These are phyloP conservation scores for Eucriotettix oculatus DNA, from an alignment of 2,888 invertebrate genomes.

Conservation along the genomic window DNA sequence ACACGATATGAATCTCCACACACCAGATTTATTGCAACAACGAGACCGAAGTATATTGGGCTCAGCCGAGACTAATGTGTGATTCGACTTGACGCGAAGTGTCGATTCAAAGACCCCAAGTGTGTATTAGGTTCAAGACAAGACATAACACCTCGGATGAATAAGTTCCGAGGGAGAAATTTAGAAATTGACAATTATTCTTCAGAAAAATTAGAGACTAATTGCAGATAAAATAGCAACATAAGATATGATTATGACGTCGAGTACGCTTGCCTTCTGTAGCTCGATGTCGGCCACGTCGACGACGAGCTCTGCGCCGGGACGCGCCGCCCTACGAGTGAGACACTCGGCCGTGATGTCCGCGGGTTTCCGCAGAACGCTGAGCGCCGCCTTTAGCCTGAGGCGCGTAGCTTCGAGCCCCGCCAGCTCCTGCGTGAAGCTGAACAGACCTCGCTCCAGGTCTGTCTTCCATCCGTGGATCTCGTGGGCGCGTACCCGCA, in stretches of 20 bases:
- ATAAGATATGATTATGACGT: neutral
- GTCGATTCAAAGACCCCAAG: no score
- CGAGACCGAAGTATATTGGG: no score
- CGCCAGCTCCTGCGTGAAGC: slow-evolving; percentile 52
- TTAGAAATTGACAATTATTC: no score
- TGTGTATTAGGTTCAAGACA: no score
- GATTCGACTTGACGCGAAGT: no score
- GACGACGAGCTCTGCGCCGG: slow-evolving; percentile 55
- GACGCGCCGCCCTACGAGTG: slow-evolving; percentile 47
- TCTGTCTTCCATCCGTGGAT: slow-evolving; percentile 61
- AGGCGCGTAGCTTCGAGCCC: slow-evolving; percentile 35
- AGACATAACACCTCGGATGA: no score
- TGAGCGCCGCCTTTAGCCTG: slow-evolving; percentile 10
- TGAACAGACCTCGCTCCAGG: slow-evolving; percentile 48
- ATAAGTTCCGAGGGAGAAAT: no score
- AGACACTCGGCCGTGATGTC: slow-evolving; percentile 62
- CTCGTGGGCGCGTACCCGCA: slow-evolving; percentile 48
- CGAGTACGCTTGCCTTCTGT: slow-evolving; percentile 31
- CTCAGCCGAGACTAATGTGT: no score
- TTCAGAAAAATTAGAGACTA: no score
- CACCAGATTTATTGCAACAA: no score
- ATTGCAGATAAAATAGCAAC: no score
- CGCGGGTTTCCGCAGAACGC: slow-evolving; percentile 44
- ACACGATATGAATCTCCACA: no score
- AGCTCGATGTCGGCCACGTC: slow-evolving; percentile 63